Evolutionary conservation across 2,888 invertebrate species (phyloP), one percentile per base, ranked within the genome.

Genomic region (Gandaritis pyraliata): DNA sequence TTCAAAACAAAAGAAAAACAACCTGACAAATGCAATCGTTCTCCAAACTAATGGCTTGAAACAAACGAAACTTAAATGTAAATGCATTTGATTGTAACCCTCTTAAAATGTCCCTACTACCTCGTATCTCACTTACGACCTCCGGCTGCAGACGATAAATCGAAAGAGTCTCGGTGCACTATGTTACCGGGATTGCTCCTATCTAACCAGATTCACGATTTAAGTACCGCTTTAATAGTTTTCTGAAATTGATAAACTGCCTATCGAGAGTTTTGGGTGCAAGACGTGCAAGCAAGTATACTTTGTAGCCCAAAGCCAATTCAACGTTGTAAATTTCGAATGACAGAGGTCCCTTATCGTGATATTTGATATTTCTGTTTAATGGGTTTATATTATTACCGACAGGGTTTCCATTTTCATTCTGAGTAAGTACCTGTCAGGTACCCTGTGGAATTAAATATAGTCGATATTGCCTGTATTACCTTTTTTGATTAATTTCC

Each of bases 131-230:
- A 75, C 61, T 76, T 75, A 74, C 72, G 56, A 62, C 33, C 46
- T 57, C 53, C 53, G 55, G 68, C 70, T 71, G 71, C 75, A 72
- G 76, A 76, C 81, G 77, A 86, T 86, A 87, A 88, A 87, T 87
- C 80, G 80, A 75, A 75, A 75, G 78, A 71, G 77, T 73, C 74
- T 74, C 74, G 75, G 72, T 77, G 80, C 80, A 80, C 81, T 87
- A 85, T 76, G 81, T 87, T 82, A 84, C 85, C 77, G 77, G 81
- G 81, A 85, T 83, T 78, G 83, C 78, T 76, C 75, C 83, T 85
- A 87, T 87, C 87, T 87, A 85, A 86, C 86, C 86, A 84, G 83
- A 83, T 83, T 80, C 85, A 80, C 81, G 81, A 83, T 86, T 86
- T 82, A 85, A 82, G 80, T 78, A 77, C 78, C 81, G 78, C 73